Base-by-base conservation (phyloP, 2,888 invertebrate genomes). In the Phymatocera aterrima region DNA sequence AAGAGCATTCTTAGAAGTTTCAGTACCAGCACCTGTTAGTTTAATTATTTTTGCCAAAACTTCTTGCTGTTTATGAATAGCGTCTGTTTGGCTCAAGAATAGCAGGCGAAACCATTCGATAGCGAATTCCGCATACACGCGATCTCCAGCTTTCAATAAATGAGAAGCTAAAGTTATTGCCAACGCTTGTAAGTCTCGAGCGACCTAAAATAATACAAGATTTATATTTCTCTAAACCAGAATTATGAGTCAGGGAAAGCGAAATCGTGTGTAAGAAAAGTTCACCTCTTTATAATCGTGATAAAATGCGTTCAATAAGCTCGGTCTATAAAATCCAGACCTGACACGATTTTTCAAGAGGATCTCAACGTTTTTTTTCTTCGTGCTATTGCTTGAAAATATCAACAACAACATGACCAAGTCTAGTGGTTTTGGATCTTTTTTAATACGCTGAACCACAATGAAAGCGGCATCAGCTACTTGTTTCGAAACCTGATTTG, bases 361-460 rank as follows among this genome's bases (percentile, higher is more conserved):
- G 81, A 91, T 92, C 87, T 95, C 94, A 21, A 95, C 92, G 83
- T 92, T 92, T 80, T 92, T 92, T 84, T 94, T 93, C 83, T 93
- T 93, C 51, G 93, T 92, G 85, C 93, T 93, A 77, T 92, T 91
- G 74, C 92, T 92, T n/a, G 93, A 92, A 82, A 94, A 93, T 24
- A 95, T 89, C 83, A 95, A 92, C n/a, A 95, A 87, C 21, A 96
- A 88, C 81, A 95, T 91, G 21, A 95, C 90, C 74, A 95, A 91
- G 90, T 96, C 96, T 80, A 96, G 92, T 0, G 95, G 92, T 90
- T 94, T 94, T 80, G 94, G 92, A 79, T 93, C 93, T 54, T 91
- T 89, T 86, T 92, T 92, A 77, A 93, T 91, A 77, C 87, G 90
- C 75, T 92, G 91, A 79, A 94, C 90, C n/a, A 93, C 90, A 85